Base-by-base conservation (phyloP, 2,888 invertebrate species). In the Cyrtodaria siliqua region DNA sequence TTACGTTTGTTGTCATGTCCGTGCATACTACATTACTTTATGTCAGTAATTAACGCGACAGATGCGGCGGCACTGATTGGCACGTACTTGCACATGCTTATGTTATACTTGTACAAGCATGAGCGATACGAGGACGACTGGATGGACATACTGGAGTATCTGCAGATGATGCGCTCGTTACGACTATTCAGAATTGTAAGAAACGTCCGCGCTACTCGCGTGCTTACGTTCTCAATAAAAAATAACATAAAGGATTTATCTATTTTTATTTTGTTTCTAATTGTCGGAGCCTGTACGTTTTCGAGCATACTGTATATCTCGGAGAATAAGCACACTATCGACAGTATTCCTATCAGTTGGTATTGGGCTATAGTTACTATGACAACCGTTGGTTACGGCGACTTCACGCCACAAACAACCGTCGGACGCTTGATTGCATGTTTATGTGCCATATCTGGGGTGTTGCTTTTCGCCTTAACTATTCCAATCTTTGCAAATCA, bases 341-440 rank as follows among this genome's bases (percentile, higher is more conserved):
- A 33, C 23, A 74, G 70, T 50, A 74, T 79, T 18, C 70, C 70
- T 8, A 52, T 53, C n/a, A 70, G 67, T 12, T 79, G 79, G 79
- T 79, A 79, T 27, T 79, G 70, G 70, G 70, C 74, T 14, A 42
- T 74, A 1, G 61, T 79, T 27, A 79, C 79, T 52, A 66, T 79
- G 70, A 79, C 79, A 33, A 79, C 79, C 6, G 73, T 79, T 18
- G 79, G 79, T 3, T 79, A 74, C 50, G 79, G 79, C 9, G 79
- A 79, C 60, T 67, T 70, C n/a, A 57, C 62, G 12, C 73, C 73
- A 9, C 49, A 61, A 20, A 62, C 73, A 14, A 9, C 40, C 2
- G 27, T 67, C 26, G 79, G 79, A 0, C 53, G 57, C 29, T 52
- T 70, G 29, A 29, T 79, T 1, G 62, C 60, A 1, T 73, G 73